These are phyloP conservation scores for Invenusta paracnida DNA, from an alignment of 2,888 invertebrate genomes.

Conservation along the genomic window DNA sequence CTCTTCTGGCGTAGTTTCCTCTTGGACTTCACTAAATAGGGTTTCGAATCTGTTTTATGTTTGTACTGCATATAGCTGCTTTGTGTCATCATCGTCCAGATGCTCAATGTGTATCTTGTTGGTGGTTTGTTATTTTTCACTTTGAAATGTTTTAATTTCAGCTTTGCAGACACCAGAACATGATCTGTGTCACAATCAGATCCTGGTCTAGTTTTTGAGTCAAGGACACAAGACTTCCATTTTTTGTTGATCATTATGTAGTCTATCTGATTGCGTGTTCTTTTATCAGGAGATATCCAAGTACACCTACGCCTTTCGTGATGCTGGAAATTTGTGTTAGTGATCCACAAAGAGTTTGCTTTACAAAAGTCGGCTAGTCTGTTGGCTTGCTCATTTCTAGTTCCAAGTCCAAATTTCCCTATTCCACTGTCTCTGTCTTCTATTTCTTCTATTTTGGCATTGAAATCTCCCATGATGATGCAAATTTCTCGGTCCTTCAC, in stretches of 20 bases:
- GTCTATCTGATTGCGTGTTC: slow-evolving; percentile 25
- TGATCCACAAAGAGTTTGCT: neutral
- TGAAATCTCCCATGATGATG: slow-evolving; percentile 14
- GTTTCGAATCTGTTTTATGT: neutral
- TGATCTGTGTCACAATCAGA: slow-evolving; percentile 24
- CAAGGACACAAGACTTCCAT: neutral
- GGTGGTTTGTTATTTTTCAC: neutral
- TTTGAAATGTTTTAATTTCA: neutral
- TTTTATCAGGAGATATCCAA: slow-evolving; percentile 10
- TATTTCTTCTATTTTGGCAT: slow-evolving; percentile 10
- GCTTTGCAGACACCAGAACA: neutral
- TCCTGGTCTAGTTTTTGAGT: neutral
- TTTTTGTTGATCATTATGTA: neutral
- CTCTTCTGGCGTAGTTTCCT: neutral
- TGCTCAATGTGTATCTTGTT: slow-evolving; percentile 15
- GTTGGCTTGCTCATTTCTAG: neutral
- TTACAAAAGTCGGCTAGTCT: slow-evolving; percentile 13
- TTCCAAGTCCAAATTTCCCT: neutral
- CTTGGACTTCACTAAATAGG: neutral
- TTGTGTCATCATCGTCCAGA: neutral
- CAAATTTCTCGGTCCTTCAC: neutral
- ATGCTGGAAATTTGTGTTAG: slow-evolving; percentile 1
- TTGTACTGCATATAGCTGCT: neutral
- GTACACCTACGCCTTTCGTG: neutral
- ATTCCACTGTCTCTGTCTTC: slow-evolving; percentile 6